Evolutionary conservation across 2,113 vertebrate genomes (phyloP).

Genomic region (Apteryx mantelli): DNA sequence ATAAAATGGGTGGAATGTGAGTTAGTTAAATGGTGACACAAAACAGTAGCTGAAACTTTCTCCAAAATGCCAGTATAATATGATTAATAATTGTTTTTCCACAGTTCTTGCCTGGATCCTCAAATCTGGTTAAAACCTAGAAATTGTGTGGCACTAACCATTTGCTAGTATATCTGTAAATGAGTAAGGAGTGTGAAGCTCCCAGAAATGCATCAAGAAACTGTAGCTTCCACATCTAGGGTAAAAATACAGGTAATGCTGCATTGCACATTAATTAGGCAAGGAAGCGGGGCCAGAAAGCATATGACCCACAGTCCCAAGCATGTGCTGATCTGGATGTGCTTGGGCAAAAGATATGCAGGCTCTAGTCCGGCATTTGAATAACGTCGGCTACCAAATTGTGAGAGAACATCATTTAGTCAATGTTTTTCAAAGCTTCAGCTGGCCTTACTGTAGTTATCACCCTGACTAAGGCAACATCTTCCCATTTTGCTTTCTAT

Average conservation of each 20-base stretch:
- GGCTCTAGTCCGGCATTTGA: neutral
- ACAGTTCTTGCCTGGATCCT: neutral
- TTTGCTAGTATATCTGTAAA: neutral
- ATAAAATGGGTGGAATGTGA: neutral
- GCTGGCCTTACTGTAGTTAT: neutral
- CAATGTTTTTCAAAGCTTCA: neutral
- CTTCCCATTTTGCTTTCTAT: neutral
- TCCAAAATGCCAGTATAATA: neutral
- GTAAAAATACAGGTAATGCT: neutral
- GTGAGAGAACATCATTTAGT: neutral
- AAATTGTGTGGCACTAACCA: neutral
- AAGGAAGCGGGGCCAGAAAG: neutral
- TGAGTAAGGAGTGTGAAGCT: neutral
- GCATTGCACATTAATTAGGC: neutral
- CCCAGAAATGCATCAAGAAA: neutral
- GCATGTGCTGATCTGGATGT: too few relatives aligned
- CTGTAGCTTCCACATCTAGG: neutral
- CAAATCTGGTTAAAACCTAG: neutral
- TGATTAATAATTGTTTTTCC: neutral
- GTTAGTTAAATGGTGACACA: neutral
- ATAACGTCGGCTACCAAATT: neutral
- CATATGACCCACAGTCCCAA: neutral
- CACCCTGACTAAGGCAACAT: fast-evolving
- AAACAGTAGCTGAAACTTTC: neutral
- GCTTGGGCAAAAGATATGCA: neutral